Evolutionary conservation across 2,113 vertebrate species (phyloP), one percentile per base, ranked within the genome.

Genomic region (Psophia crepitans): DNA sequence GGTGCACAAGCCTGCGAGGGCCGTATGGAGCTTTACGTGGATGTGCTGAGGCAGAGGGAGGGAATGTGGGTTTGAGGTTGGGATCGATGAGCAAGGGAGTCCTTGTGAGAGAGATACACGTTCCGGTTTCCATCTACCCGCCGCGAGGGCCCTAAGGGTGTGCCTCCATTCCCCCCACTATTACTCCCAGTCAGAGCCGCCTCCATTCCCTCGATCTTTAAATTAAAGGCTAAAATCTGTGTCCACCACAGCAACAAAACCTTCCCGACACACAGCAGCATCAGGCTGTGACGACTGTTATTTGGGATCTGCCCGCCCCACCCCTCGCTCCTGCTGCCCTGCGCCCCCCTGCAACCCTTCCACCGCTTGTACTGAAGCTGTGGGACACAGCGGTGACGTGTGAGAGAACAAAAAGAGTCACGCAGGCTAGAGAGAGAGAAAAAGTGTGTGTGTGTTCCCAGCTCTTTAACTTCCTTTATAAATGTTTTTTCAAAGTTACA

Each of bases 111-210:
- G 32, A 32, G 21, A 20, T 5, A 11, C 22, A 6, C 1, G 1
- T 33, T 28, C 16, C 28, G 5, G 2, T n/a, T 24, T 18, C 82
- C 41, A 4, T 37, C 27, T 18, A 20, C 18, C 48, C 7, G 4
- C 68, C 46, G 7, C 2, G 2, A 43, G 68, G 16, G 16, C 35
- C 44, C 53, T 7, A 14, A 7, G 73, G 84, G 68, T 8, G 35
- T 16, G 17, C 43, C 41, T 8, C 15, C 1, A 0, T 12, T 11
- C 63, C 4, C 4, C 53, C 35, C 8, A 1, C 53, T 21, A 0
- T 8, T 32, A 20, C 11, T 43, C 53, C 63, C 53, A 13, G 8
- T 3, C 64, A 4, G 56, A 78, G 56, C 39, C 4, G 0, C 54
- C 65, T 33, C 18, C 0, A 19, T 30, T 51, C 65, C 80, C 8